Conservation (phyloP, 2,113 vertebrate genomes). For the Alouatta palliata region DNA sequence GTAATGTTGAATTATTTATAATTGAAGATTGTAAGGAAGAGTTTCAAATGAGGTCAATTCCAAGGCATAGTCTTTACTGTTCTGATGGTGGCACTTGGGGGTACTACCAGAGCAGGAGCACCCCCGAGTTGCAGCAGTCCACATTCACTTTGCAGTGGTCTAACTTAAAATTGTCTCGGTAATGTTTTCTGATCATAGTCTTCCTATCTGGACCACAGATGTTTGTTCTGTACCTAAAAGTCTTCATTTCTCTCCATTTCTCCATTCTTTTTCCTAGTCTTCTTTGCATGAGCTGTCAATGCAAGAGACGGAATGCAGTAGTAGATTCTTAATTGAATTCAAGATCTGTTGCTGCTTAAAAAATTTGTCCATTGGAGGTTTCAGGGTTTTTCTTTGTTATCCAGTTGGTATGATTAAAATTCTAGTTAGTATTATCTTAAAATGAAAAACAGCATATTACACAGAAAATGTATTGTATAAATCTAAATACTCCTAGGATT, state of each 20-base stretch:
- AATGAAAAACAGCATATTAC: neutral
- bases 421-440: constrained; percentile 15
- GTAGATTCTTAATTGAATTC: neutral
- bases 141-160: neutral
- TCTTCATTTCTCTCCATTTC: neutral
- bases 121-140: neutral
- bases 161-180: neutral
- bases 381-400: neutral
- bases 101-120: neutral
- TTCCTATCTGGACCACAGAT: neutral
- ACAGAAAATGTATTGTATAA: neutral
- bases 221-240: neutral
- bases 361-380: neutral
- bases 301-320: neutral
- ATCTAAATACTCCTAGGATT: neutral
- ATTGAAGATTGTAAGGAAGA: neutral
- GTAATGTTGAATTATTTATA: neutral
- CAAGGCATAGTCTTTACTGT: neutral
- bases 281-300: neutral
- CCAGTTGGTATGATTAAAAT: neutral
- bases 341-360: neutral
- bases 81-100: neutral
- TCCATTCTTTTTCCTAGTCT: neutral
- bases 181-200: neutral
- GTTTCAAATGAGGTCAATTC: neutral